Percentiles rank a stretch among this genome's conserved stretches.
These are phyloP conservation scores for Neodiprion pinetum DNA, from an alignment of 1,140 invertebrate species.

Conservation along the genomic window DNA sequence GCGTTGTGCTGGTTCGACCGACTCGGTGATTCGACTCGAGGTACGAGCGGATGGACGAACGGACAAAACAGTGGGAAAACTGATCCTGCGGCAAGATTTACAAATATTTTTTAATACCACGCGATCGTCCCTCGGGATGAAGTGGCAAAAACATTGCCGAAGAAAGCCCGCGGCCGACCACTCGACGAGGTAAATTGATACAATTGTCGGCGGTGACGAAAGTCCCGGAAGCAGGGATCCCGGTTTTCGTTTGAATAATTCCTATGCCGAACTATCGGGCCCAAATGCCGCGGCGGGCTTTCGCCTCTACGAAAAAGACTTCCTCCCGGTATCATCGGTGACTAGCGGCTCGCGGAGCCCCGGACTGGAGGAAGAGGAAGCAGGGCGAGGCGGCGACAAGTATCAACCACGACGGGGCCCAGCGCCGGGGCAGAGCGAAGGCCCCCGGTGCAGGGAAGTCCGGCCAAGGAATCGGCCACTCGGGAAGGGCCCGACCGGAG, in stretches of 20 bases:
- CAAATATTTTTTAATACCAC: too few relatives aligned
- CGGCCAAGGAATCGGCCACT: constrained; percentile 37
- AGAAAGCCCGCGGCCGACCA: too few relatives aligned
- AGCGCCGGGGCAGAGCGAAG: constrained; percentile 56
- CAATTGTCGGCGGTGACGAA: too few relatives aligned
- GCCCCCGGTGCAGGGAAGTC: constrained; percentile 57
- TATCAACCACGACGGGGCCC: constrained; percentile 57
- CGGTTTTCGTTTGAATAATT: too few relatives aligned
- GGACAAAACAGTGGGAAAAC: too few relatives aligned
- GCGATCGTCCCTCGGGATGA: too few relatives aligned
- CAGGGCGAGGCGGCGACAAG: constrained; percentile 21
- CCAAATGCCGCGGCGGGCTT: constrained; percentile 43
- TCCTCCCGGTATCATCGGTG: neutral
- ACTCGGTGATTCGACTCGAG: neutral
- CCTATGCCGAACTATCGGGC: constrained; percentile 32
- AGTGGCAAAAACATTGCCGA: too few relatives aligned
- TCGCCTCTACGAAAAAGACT: neutral
- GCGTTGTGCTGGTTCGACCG: too few relatives aligned
- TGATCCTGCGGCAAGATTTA: too few relatives aligned
- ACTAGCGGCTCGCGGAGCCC: constrained; percentile 11
- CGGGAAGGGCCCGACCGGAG: constrained; percentile 30
- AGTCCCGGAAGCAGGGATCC: too few relatives aligned
- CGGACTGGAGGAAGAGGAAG: neutral
- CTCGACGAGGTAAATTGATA: too few relatives aligned
- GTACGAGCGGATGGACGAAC: neutral